phyloP scores from a whole-genome alignment of 53 echinoderm and acorn worm species.

The Paracentrotus lividus region DNA sequence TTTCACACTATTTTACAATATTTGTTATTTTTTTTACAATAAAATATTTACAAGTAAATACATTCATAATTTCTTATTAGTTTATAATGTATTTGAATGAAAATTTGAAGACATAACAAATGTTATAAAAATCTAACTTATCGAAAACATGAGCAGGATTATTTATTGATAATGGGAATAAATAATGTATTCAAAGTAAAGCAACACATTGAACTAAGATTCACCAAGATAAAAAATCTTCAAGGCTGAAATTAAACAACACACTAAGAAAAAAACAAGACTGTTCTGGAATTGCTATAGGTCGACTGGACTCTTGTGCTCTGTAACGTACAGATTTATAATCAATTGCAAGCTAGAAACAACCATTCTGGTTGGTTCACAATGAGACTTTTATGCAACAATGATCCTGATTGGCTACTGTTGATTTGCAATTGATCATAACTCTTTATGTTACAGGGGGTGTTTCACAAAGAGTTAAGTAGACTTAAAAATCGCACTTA shows the following conservation, averaged over 20 bases:
- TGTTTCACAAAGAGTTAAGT: too few relatives aligned
- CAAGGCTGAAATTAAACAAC: neutral
- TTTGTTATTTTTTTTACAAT: neutral
- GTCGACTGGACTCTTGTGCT: neutral
- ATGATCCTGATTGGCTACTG: too few relatives aligned
- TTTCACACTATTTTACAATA: neutral
- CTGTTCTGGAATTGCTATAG: neutral
- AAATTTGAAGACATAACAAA: neutral
- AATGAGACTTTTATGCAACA: too few relatives aligned
- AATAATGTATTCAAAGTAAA: too few relatives aligned
- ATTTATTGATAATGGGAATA: too few relatives aligned
- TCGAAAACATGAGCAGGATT: neutral
- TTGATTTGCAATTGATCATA: too few relatives aligned
- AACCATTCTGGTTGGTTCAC: too few relatives aligned
- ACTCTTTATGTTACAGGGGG: too few relatives aligned
- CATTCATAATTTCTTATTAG: neutral
- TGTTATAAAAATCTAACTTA: neutral
- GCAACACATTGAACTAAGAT: neutral
- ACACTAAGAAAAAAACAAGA: neutral
- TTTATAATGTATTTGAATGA: neutral
- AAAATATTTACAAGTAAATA: constrained; percentile 49
- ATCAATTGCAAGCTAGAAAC: too few relatives aligned
- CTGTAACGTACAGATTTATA: too few relatives aligned
- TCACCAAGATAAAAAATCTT: neutral
- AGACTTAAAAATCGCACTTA: too few relatives aligned